Percentiles rank a stretch among this genome's conserved stretches.
Conservation (phyloP, 2,888 invertebrate species). For the Tridacna crocea region DNA sequence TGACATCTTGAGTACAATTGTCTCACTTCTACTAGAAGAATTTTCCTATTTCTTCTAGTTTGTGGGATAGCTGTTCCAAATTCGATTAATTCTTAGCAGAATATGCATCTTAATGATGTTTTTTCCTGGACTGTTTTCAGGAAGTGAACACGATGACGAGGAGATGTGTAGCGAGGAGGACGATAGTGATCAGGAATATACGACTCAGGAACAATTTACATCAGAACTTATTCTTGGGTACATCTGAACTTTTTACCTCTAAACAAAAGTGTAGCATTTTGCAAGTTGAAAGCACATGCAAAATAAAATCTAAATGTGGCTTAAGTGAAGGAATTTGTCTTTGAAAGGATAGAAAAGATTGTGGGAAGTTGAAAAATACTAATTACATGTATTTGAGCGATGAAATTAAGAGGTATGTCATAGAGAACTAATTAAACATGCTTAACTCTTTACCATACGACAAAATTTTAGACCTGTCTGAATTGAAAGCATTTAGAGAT, state of each 20-base stretch:
- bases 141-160: constrained; percentile 82
- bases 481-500: no score
- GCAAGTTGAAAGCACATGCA: no score
- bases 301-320: no score
- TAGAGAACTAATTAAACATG: no score
- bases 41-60: no score
- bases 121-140: constrained; percentile 53
- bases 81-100: no score
- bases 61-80: no score
- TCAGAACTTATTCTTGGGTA: constrained; percentile 92
- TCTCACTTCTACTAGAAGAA: no score
- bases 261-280: neutral
- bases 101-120: no score
- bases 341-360: neutral
- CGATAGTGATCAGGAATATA: constrained; percentile 89
- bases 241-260: neutral
- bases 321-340: neutral
- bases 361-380: neutral
- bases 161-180: constrained; percentile 86
- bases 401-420: neutral
- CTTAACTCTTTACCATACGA: no score
- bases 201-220: constrained; percentile 89
- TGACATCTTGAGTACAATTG: no score
- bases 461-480: no score
- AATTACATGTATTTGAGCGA: neutral